Evolutionary conservation across 2,888 invertebrate genomes (phyloP).

Genomic region (Plutella xylostella): DNA sequence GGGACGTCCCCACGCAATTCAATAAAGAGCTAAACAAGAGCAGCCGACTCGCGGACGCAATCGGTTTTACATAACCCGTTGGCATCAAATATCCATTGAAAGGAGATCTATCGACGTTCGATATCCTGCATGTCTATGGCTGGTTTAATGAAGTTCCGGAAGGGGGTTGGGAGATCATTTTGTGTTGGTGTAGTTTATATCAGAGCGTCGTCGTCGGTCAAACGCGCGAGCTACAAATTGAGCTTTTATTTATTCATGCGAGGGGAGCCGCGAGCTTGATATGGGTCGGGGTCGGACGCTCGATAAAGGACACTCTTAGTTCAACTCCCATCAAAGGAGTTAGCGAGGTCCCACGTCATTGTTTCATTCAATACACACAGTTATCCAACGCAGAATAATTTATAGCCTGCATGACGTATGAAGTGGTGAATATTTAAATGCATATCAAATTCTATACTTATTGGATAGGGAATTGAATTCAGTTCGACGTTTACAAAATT

Average conservation of each 20-base stretch:
- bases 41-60: constrained; percentile 28
- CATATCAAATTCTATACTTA: no score
- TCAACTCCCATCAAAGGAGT: constrained; percentile 24
- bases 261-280: constrained; percentile 50
- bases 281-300: constrained; percentile 55
- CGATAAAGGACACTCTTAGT: constrained; percentile 52
- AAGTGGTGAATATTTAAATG: no score
- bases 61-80: constrained; percentile 40
- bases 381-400: constrained; percentile 22
- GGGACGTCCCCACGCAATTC: constrained; percentile 24
- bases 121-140: constrained; percentile 1
- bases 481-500: no score
- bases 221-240: constrained; percentile 60
- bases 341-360: constrained; percentile 31
- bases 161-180: constrained; percentile 36
- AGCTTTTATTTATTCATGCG: constrained; percentile 66
- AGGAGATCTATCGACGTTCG: background rate
- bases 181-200: constrained; percentile 40
- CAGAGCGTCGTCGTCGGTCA: constrained; percentile 39
- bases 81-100: constrained; percentile 9
- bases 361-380: constrained; percentile 29
- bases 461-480: no score
- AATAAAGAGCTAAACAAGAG: constrained; percentile 29
- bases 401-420: no score
- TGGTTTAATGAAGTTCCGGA: constrained; percentile 23